Percentiles rank a stretch among this genome's conserved stretches.
phyloP scores from a whole-genome alignment of 2,797 vertebrate genomes.

The Anisognathus igniventris region DNA sequence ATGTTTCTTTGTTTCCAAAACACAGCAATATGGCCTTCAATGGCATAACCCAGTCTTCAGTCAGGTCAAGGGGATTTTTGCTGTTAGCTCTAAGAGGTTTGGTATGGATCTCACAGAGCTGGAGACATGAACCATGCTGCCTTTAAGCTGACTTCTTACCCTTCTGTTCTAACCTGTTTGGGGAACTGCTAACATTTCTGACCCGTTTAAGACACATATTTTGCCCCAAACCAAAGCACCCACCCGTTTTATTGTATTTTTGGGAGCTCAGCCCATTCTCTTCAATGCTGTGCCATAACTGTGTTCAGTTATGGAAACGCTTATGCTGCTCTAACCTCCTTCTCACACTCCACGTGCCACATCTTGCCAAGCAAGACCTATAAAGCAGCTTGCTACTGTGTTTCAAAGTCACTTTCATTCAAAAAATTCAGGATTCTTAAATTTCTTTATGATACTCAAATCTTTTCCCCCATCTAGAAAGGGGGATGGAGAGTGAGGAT shows the following conservation, averaged over 20 bases:
- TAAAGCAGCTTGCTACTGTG: background rate
- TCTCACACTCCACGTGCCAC: background rate
- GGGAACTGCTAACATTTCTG: background rate
- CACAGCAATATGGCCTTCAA: background rate
- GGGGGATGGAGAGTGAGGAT: background rate
- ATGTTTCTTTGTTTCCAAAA: background rate
- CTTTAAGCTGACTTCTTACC: background rate
- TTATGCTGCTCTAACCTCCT: background rate
- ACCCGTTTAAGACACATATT: background rate
- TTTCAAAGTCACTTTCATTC: background rate
- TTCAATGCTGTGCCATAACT: background rate
- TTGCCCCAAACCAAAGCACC: background rate
- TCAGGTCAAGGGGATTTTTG: background rate
- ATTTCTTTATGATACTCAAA: background rate
- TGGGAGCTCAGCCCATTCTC: background rate
- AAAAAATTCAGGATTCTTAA: background rate
- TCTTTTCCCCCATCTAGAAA: background rate
- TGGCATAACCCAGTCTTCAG: background rate
- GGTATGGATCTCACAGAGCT: background rate
- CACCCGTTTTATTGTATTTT: background rate
- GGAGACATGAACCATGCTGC: background rate
- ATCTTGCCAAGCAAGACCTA: background rate
- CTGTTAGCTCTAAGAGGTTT: background rate
- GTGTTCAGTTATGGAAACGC: fast-evolving
- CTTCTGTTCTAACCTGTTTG: background rate